Percentiles rank a stretch among this genome's conserved stretches.
Conservation (phyloP, 2,113 vertebrate species). For the Channa maculata region DNA sequence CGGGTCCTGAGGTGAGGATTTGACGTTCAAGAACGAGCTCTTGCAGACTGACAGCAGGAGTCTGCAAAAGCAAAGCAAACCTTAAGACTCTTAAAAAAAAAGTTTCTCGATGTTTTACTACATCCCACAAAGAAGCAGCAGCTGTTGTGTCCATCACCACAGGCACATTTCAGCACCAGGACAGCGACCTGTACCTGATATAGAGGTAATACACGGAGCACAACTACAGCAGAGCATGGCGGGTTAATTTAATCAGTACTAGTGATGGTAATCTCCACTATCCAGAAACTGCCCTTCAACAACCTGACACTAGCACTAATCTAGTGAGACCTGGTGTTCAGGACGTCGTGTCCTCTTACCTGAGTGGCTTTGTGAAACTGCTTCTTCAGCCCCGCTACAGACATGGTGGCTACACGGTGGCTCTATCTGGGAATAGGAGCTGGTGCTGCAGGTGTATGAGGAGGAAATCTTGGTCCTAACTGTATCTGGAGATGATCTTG, state of each 20-base stretch:
- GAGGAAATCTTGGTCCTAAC: slow-evolving; percentile 36
- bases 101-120: no score
- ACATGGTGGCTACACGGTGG: slow-evolving; percentile 80
- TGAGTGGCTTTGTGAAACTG: slow-evolving; percentile 93
- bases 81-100: no score
- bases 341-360: slow-evolving; percentile 74
- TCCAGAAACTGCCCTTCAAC: not conserved
- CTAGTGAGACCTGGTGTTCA: not conserved
- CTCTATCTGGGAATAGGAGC: slow-evolving; percentile 14
- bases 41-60: no score
- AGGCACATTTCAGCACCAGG: no score
- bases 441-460: slow-evolving; percentile 14
- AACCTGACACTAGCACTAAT: not conserved
- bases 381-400: slow-evolving; percentile 90
- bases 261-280: not conserved
- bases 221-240: not conserved
- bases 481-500: slow-evolving; percentile 37
- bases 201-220: not conserved
- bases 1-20: no score
- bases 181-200: not conserved
- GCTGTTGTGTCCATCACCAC: no score
- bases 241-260: not conserved
- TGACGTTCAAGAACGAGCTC: no score
- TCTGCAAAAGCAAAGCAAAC: no score
- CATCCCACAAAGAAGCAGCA: no score